phyloP scores from a whole-genome alignment of 2,888 invertebrate genomes.

The Colletes collaris region DNA sequence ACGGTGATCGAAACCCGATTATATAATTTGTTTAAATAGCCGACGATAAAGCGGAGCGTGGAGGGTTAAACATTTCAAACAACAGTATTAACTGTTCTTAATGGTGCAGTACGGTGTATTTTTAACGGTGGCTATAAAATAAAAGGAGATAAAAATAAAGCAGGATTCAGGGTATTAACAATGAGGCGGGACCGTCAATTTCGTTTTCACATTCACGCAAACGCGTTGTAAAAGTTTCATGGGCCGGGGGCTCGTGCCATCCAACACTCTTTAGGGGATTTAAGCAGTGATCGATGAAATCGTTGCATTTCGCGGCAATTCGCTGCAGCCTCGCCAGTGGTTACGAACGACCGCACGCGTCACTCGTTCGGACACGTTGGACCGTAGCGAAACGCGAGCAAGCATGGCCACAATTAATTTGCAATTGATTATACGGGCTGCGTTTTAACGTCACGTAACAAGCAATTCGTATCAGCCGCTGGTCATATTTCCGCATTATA shows the following conservation, averaged over 20 bases:
- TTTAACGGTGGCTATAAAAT: not conserved
- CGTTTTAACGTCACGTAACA: conserved; percentile 64
- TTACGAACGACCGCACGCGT: conserved; percentile 65
- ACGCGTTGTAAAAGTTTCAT: conserved; percentile 33
- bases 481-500: conserved; percentile 21
- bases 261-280: conserved; percentile 48
- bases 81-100: no score
- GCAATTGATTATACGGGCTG: conserved; percentile 69
- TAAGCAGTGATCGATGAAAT: conserved; percentile 62
- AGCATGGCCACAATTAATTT: conserved; percentile 68
- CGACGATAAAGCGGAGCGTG: no score
- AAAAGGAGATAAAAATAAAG: not conserved
- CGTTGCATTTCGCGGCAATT: conserved; percentile 57
- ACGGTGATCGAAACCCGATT: no score
- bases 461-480: conserved; percentile 45
- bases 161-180: conserved; percentile 21
- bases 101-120: not conserved
- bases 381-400: conserved; percentile 51
- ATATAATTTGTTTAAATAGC: no score
- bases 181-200: conserved; percentile 6
- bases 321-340: conserved; percentile 53
- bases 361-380: conserved; percentile 62
- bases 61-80: no score
- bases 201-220: not conserved
- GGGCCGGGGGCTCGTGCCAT: conserved; percentile 6